Percentiles rank a stretch among this genome's conserved stretches.
phyloP scores from a whole-genome alignment of 1,140 invertebrate species.

The Cheumatopsyche charites region DNA sequence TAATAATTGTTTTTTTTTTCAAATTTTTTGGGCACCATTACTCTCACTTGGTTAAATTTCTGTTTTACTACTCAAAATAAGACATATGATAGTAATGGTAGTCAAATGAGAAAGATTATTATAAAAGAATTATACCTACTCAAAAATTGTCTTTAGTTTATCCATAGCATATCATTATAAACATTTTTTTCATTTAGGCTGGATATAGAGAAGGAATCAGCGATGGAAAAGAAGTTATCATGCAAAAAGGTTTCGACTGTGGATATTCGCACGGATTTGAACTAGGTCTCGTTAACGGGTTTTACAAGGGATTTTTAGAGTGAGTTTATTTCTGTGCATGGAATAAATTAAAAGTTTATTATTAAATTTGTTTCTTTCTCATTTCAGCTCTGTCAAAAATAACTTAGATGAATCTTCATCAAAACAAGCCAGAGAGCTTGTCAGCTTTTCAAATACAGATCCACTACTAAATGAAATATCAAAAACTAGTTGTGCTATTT shows the following conservation, averaged over 20 bases:
- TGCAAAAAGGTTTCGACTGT: slow-evolving; percentile 39
- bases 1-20: too few relatives aligned
- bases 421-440: neutral
- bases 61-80: too few relatives aligned
- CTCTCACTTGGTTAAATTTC: neutral
- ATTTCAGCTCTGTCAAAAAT: neutral
- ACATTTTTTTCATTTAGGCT: slow-evolving; percentile 25
- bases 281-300: slow-evolving; percentile 31
- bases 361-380: neutral
- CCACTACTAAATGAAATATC: neutral
- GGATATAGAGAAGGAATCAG: slow-evolving; percentile 44
- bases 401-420: neutral
- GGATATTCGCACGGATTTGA: slow-evolving; percentile 39
- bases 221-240: slow-evolving; percentile 31
- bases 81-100: too few relatives aligned
- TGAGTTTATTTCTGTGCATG: slow-evolving; percentile 7
- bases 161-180: too few relatives aligned
- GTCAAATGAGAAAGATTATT: too few relatives aligned
- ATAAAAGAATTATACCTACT: too few relatives aligned
- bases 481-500: neutral
- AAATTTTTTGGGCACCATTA: neutral
- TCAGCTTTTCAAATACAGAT: neutral
- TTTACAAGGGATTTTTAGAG: slow-evolving; percentile 34
- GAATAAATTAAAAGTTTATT: neutral
- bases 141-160: too few relatives aligned